These are phyloP conservation scores for Megalops atlanticus DNA, from an alignment of 2,113 vertebrate genomes.

Conservation along the genomic window DNA sequence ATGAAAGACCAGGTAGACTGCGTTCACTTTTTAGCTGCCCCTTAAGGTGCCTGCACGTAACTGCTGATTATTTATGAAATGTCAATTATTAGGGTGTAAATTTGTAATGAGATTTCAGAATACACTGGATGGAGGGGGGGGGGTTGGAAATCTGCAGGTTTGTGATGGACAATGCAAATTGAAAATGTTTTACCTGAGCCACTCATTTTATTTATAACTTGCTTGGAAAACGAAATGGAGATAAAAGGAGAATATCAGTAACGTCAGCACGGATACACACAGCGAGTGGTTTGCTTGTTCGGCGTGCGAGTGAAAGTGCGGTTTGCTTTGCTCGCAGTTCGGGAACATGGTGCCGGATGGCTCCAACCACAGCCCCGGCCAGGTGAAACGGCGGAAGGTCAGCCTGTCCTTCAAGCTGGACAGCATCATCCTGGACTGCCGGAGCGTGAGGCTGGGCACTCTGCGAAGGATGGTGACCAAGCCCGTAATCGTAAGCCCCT, in stretches of 20 bases:
- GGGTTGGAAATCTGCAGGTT: too few species aligned
- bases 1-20: slow-evolving; percentile 89
- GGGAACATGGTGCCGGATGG: slow-evolving; percentile 76
- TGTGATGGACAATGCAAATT: not conserved
- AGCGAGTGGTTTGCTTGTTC: too few species aligned
- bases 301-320: too few species aligned
- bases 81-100: not conserved
- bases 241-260: too few species aligned
- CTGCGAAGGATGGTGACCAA: slow-evolving; percentile 83
- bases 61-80: not conserved
- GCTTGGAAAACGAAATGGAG: not conserved
- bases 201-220: not conserved
- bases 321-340: slow-evolving; percentile 69
- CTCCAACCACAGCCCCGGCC: slow-evolving; percentile 35
- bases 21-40: not conserved
- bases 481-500: slow-evolving; percentile 86
- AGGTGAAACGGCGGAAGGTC: slow-evolving; percentile 81
- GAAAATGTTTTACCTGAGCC: too few species aligned
- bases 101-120: not conserved
- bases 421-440: slow-evolving; percentile 88
- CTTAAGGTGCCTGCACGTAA: too few species aligned
- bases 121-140: too few species aligned
- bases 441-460: slow-evolving; percentile 89
- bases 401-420: slow-evolving; percentile 41
- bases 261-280: too few species aligned